phyloP scores from a whole-genome alignment of 2,888 invertebrate genomes.

The Archaeoteleia sp. region DNA sequence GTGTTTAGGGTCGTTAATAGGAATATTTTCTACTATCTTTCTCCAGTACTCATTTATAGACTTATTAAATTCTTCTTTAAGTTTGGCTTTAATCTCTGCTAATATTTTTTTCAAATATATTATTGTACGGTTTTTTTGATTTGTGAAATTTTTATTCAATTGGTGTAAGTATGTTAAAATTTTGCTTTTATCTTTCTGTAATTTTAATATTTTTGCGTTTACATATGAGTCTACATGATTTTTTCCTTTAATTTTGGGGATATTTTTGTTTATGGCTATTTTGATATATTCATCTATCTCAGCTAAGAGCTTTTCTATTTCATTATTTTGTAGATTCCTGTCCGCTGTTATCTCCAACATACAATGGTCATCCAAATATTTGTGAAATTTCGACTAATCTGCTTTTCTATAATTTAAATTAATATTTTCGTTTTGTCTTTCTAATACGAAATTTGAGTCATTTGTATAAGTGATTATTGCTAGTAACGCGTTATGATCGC shows the following conservation, averaged over 20 bases:
- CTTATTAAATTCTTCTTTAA: conserved; percentile 17
- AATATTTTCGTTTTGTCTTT: neutral
- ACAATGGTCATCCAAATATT: conserved; percentile 2
- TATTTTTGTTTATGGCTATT: neutral
- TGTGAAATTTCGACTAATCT: conserved; percentile 30
- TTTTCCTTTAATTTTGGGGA: conserved; percentile 6
- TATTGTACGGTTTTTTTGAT: neutral
- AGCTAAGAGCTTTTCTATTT: conserved; percentile 11
- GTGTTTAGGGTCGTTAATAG: conserved; percentile 7
- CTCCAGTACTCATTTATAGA: conserved; percentile 28
- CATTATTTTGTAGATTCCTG: conserved; percentile 13
- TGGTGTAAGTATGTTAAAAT: conserved; percentile 4
- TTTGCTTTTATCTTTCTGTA: conserved; percentile 14
- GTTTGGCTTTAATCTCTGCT: neutral
- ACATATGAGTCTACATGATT: conserved; percentile 4
- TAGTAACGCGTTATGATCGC: conserved; percentile 32
- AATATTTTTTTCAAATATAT: conserved; percentile 14
- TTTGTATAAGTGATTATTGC: neutral
- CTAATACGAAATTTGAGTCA: neutral
- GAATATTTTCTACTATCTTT: conserved; percentile 23
- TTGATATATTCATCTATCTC: neutral
- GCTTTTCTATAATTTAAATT: conserved; percentile 24
- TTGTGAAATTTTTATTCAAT: neutral
- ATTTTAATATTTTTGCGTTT: conserved; percentile 8
- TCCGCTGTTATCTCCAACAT: conserved; percentile 7